These are phyloP conservation scores for Phalangium opilio DNA, from an alignment of 2,888 invertebrate species.

Conservation along the genomic window DNA sequence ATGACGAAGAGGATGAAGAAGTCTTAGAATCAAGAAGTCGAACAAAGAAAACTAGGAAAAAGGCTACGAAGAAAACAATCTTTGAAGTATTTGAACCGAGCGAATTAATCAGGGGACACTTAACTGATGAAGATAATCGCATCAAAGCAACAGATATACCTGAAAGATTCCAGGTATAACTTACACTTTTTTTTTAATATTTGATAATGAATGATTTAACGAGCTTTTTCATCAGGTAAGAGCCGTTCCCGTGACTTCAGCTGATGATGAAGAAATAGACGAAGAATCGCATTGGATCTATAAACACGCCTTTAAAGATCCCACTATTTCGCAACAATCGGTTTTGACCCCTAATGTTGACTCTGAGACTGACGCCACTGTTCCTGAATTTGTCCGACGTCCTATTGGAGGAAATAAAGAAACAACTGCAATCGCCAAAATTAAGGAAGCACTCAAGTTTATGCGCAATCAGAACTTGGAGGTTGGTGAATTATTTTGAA, in stretches of 20 bases:
- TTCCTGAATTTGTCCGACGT: constrained; percentile 25
- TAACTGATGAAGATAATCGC: constrained; percentile 87
- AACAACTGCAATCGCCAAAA: constrained; percentile 50
- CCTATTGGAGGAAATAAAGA: constrained; percentile 21
- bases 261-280: constrained; percentile 52
- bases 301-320: constrained; percentile 74
- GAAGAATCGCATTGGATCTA: constrained; percentile 97
- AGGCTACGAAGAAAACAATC: constrained; percentile 28
- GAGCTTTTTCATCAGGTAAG: constrained; percentile 28
- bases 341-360: not conserved
- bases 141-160: constrained; percentile 38
- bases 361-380: constrained; percentile 8
- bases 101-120: constrained; percentile 87
- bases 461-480: constrained; percentile 90
- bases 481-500: constrained; percentile 26
- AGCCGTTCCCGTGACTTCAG: constrained; percentile 62
- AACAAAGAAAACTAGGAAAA: constrained; percentile 24
- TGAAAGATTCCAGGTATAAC: constrained; percentile 36
- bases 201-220: no score
- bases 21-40: constrained; percentile 27
- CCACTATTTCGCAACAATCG: constrained; percentile 58
- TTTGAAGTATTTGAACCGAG: constrained; percentile 69
- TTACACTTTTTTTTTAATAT: no score
- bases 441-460: constrained; percentile 82
- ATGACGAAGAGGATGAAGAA: constrained; percentile 51